Conservation (phyloP, 1,140 invertebrate species). For the Leptonema lineaticorne region DNA sequence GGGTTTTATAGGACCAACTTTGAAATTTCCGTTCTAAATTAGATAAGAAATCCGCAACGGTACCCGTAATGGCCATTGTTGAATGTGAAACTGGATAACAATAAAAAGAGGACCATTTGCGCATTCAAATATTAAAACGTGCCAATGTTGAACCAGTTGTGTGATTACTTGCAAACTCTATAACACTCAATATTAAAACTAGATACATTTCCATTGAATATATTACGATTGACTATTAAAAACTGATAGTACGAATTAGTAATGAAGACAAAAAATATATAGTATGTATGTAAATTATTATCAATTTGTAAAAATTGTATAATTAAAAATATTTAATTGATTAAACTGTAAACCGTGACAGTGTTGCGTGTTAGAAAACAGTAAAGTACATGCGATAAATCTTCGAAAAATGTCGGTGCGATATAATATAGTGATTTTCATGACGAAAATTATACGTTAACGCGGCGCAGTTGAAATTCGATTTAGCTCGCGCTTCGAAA, state of each 20-base stretch:
- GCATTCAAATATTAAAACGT: neutral
- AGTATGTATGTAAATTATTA: too few relatives aligned
- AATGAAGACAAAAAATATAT: too few relatives aligned
- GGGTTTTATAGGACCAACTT: slow-evolving; percentile 2
- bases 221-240: too few relatives aligned
- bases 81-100: too few relatives aligned
- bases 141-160: too few relatives aligned
- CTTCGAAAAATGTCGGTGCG: neutral
- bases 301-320: too few relatives aligned
- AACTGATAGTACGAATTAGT: too few relatives aligned
- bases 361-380: neutral
- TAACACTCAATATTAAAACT: too few relatives aligned
- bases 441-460: neutral
- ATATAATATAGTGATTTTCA: neutral
- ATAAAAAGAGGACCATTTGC: neutral
- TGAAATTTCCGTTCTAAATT: slow-evolving; percentile 10
- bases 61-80: neutral
- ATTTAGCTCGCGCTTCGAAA: too few relatives aligned
- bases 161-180: too few relatives aligned
- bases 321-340: too few relatives aligned
- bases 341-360: neutral
- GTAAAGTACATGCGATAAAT: neutral
- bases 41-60: neutral
- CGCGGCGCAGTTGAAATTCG: neutral
- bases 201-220: too few relatives aligned